Conservation (phyloP, 2,888 invertebrate genomes). For the Quadroppia sp. region DNA sequence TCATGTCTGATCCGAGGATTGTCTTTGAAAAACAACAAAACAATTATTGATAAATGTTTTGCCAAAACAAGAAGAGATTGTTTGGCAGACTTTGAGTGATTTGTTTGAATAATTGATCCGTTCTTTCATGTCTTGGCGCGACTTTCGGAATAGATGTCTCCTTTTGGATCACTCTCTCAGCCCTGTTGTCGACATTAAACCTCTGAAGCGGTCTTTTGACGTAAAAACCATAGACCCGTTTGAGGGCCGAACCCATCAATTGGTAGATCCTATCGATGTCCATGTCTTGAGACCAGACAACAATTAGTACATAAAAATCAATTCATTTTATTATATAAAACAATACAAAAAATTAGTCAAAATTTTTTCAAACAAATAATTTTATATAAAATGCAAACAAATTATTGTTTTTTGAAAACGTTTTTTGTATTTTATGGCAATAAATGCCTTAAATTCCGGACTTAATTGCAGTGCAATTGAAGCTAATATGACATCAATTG, state of each 20-base stretch:
- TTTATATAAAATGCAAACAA: too few species aligned
- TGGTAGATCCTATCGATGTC: slow-evolving; percentile 17
- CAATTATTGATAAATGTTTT: not conserved
- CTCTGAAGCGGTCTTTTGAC: slow-evolving; percentile 33
- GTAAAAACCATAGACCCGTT: slow-evolving; percentile 12
- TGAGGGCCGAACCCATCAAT: slow-evolving; percentile 22
- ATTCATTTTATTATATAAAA: too few species aligned
- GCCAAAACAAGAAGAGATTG: not conserved
- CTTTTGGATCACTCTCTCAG: slow-evolving; percentile 1
- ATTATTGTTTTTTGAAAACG: too few species aligned
- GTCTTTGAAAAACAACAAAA: slow-evolving; percentile 6
- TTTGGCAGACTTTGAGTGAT: slow-evolving; percentile 4
- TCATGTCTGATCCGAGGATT: slow-evolving; percentile 3
- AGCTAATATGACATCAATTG: too few species aligned
- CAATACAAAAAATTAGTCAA: too few species aligned
- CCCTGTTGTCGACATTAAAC: slow-evolving; percentile 39
- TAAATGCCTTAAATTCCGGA: too few species aligned
- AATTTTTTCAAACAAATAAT: too few species aligned
- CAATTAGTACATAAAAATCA: too few species aligned
- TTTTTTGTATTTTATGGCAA: too few species aligned
- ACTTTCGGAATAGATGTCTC: not conserved
- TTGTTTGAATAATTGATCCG: slow-evolving; percentile 14
- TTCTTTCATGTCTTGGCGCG: slow-evolving; percentile 18
- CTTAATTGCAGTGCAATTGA: too few species aligned
- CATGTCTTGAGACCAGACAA: not conserved